Evolutionary conservation across 2,113 vertebrate species (phyloP), one percentile per base, ranked within the genome.

Genomic region (Merops nubicus): DNA sequence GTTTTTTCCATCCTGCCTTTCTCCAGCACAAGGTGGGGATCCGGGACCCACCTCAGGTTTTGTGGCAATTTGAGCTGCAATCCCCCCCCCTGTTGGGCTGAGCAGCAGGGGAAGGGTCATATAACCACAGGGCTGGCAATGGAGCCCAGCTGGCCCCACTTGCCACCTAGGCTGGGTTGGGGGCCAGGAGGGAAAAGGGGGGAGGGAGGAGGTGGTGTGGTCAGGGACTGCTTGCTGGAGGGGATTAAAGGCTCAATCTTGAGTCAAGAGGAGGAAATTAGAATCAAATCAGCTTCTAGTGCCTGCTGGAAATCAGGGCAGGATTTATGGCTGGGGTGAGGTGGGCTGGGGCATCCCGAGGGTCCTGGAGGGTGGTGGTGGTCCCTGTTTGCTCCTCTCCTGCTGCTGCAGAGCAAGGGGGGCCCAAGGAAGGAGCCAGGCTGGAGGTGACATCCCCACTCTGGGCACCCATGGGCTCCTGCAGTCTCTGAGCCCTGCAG

Each of bases 251-350:
- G 91, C 85, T 95, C 93, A 93, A 2, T 81, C 67, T 53, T 29
- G 77, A 85, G 68, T 82, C n/a, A 19, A 65, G 93, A 91, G 91
- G 80, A 91, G 95, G 93, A 95, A 97, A 97, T 95, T 64, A 77
- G 93, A 95, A 91, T 86, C 54, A 80, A 96, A 92, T 94, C 90
- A 40, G 28, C 40, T 82, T 77, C 69, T 70, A 84, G 42, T 4
- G 13, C 85, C 50, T 74, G 85, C 79, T 79, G 88, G 70, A 60
- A 79, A 75, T 15, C 0, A 5, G 84, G 91, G n/a, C 36, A 68
- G 77, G 85, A 90, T 93, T 93, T 91, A 83, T 43, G 63, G 75
- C 26, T 12, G 50, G 77, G 84, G 1, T 16, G 8, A 68, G 56
- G 54, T 14, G 51, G 48, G 59, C 12, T 7, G 15, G 50, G 70